phyloP scores from a whole-genome alignment of 1,140 invertebrate genomes.

The Aphaenogaster floridana region DNA sequence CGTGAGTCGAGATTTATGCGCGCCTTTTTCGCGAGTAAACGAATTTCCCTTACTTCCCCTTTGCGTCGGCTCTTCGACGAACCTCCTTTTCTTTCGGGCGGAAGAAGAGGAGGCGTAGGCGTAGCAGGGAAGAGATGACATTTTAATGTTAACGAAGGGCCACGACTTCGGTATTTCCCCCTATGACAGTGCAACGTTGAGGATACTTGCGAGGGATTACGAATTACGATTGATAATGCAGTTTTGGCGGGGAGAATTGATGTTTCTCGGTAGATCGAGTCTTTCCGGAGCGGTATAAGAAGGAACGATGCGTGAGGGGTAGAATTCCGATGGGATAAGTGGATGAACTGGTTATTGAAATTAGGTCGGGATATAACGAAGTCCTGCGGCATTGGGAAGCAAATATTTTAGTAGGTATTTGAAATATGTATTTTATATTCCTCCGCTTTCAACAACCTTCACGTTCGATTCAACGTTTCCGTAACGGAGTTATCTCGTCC shows the following conservation, averaged over 20 bases:
- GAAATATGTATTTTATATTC: slow-evolving; percentile 34
- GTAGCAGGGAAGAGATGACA: not conserved
- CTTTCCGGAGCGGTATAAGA: slow-evolving; percentile 11
- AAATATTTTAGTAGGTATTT: slow-evolving; percentile 14
- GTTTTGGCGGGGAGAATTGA: slow-evolving; percentile 58
- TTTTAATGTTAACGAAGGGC: slow-evolving; percentile 68
- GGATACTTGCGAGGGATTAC: slow-evolving; percentile 30
- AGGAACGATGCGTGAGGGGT: not conserved
- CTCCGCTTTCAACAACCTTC: not conserved
- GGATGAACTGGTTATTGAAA: slow-evolving; percentile 54
- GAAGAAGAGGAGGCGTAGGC: not conserved
- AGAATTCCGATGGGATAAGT: slow-evolving; percentile 43
- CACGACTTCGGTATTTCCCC: not conserved
- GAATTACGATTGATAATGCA: slow-evolving; percentile 67
- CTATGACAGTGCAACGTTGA: slow-evolving; percentile 23
- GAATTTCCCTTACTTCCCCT: slow-evolving; percentile 71
- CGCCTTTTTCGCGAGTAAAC: slow-evolving; percentile 70
- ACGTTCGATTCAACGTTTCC: not conserved
- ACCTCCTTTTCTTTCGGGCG: slow-evolving; percentile 17
- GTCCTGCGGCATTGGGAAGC: not conserved
- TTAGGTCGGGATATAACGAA: slow-evolving; percentile 33
- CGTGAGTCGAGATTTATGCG: slow-evolving; percentile 76
- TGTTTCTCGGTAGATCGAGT: slow-evolving; percentile 30
- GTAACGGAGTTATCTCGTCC: slow-evolving; percentile 6
- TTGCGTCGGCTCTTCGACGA: not conserved